Conservation (phyloP, 2,888 invertebrate genomes). For the Melipona bicolor region DNA sequence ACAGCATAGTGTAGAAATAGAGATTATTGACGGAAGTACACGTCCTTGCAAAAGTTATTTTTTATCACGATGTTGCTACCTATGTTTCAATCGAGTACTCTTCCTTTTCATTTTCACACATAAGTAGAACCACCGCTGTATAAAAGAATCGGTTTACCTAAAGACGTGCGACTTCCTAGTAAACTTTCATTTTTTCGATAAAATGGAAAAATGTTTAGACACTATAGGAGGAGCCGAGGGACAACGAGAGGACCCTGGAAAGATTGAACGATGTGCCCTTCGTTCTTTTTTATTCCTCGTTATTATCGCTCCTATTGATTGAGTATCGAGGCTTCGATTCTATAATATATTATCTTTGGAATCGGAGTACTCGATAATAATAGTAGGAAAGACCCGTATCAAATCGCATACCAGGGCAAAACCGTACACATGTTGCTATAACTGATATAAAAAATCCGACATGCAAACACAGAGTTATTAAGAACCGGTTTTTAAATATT, state of each 20-base stretch:
- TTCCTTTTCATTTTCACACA: neutral
- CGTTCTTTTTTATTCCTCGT: neutral
- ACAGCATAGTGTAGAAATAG: slow-evolving; percentile 49
- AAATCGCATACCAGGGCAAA: neutral
- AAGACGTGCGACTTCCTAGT: neutral
- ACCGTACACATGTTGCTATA: neutral
- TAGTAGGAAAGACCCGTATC: neutral
- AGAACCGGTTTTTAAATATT: too few relatives aligned
- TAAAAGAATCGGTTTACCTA: neutral
- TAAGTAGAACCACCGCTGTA: neutral
- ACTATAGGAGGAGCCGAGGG: slow-evolving; percentile 1
- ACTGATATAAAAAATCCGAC: too few relatives aligned
- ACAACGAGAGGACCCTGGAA: neutral
- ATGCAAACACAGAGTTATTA: too few relatives aligned
- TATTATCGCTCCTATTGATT: neutral
- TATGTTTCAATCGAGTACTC: neutral
- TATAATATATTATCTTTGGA: slow-evolving; percentile 13
- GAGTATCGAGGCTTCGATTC: neutral
- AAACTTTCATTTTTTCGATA: slow-evolving; percentile 7
- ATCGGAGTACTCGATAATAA: slow-evolving; percentile 27
- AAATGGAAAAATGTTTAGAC: slow-evolving; percentile 29
- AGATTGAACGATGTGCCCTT: neutral
- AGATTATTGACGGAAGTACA: slow-evolving; percentile 46
- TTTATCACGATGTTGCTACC: neutral
- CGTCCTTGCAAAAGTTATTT: neutral